Base-by-base conservation (phyloP, 2,888 invertebrate genomes). In the Lithosia quadra region DNA sequence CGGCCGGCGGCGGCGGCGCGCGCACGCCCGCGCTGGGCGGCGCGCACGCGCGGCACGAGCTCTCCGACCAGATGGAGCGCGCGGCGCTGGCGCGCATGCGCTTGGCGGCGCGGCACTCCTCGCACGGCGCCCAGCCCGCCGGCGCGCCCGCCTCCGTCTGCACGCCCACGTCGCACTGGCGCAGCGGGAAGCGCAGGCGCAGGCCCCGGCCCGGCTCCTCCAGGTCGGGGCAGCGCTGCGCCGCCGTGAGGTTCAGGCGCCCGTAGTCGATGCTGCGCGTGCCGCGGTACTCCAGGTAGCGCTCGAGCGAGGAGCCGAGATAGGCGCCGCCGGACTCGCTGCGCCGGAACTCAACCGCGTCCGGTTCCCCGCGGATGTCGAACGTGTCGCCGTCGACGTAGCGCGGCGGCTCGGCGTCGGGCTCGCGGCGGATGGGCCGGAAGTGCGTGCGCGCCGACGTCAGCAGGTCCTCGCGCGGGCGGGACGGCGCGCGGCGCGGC, bases 381-480 rank as follows among this genome's bases (percentile, higher is more conserved):
- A 97, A 97, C 21, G 97, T 96, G 80, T 97, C 96, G 63, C 97
- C 97, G 90, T 97, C 97, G 39, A 95, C 96, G 88, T 96, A 95
- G 65, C 90, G 90, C 85, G 88, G 72, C 67, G 79, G 80, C 72
- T 88, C 90, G 63, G 90, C 88, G 56, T 89, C 90, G 62, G 87
- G 79, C 76, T 95, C 95, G 81, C 96, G 96, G 81, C 96, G 96
- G 80, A 98, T 98, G 21, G 98, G 98, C 78, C 97, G 96, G 93
- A 98, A 98, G 92, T 98, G 98, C 70, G 98, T 98, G 76, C 96
- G 96, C 75, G 96, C 95, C 10, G 98, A 97, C 22, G 97, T 97
- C 73, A 98, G 95, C 78, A 98, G 91, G 90, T 98, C 97, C 86
- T 97, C 97, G 78, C 91, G 76, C 78, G 83, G 90, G 74, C 69